Evolutionary conservation across 2,113 vertebrate genomes (phyloP).

Genomic region (Paratilapia polleni): DNA sequence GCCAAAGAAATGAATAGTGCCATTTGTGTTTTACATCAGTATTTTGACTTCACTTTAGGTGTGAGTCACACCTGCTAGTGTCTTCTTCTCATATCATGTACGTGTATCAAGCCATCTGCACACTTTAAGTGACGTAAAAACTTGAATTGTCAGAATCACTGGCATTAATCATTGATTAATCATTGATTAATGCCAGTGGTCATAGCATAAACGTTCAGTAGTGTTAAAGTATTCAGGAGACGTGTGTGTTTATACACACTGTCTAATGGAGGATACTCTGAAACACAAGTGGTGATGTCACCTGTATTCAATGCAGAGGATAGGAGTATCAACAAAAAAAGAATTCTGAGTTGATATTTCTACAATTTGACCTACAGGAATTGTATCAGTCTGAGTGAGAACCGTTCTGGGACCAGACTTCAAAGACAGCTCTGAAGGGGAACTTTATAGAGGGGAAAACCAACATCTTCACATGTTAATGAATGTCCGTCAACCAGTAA

Average conservation of each 20-base stretch:
- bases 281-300: background rate
- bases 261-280: background rate
- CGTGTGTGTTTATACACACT: background rate
- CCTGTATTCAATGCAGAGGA: rapidly evolving
- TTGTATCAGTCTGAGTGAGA: too few species aligned
- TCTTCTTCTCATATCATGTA: background rate
- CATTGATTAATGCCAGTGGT: background rate
- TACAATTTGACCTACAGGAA: background rate
- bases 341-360: background rate
- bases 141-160: background rate
- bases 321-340: background rate
- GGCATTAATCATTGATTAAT: too few species aligned
- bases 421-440: background rate
- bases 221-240: background rate
- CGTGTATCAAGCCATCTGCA: background rate
- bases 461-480: background rate
- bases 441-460: background rate
- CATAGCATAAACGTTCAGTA: background rate
- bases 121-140: background rate
- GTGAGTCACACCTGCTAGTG: background rate
- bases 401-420: background rate
- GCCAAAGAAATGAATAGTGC: background rate
- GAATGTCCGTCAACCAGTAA: background rate
- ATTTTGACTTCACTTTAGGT: background rate
- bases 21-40: background rate